phyloP scores from a whole-genome alignment of 2,888 invertebrate species.

The Nomada lathburiana region DNA sequence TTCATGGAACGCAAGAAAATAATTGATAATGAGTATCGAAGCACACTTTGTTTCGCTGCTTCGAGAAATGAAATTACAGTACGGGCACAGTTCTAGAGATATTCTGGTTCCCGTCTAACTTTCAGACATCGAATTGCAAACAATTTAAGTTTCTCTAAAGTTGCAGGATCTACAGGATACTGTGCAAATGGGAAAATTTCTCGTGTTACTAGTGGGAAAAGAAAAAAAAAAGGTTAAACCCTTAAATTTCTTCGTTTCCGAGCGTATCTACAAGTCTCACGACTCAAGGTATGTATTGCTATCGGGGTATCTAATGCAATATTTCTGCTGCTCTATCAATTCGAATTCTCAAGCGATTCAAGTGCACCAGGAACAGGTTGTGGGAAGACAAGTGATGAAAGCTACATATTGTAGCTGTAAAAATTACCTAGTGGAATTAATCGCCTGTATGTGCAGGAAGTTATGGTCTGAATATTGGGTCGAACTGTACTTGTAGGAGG shows the following conservation, averaged over 20 bases:
- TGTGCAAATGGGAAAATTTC: neutral
- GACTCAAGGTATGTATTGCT: neutral
- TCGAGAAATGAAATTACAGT: neutral
- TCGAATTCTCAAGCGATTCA: neutral
- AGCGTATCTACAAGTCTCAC: too few species aligned
- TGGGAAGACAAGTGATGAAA: constrained; percentile 48
- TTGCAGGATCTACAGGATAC: neutral
- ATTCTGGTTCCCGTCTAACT: neutral
- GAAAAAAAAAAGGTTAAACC: too few species aligned
- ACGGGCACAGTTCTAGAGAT: neutral
- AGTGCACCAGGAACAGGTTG: constrained; percentile 31
- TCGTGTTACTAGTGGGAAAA: too few species aligned
- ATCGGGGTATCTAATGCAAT: neutral
- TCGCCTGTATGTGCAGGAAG: constrained; percentile 60
- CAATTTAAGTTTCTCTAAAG: neutral
- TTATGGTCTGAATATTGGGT: constrained; percentile 61
- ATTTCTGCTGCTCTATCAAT: neutral
- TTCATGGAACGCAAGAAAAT: constrained; percentile 19
- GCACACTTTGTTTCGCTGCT: neutral
- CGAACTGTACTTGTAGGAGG: constrained; percentile 19
- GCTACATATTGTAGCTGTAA: constrained; percentile 54
- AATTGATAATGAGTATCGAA: constrained; percentile 36
- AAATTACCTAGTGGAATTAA: constrained; percentile 69
- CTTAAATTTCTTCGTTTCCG: too few species aligned
- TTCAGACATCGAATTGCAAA: neutral